Conservation (phyloP, 2,888 invertebrate species). For the Dolomedes plantarius region DNA sequence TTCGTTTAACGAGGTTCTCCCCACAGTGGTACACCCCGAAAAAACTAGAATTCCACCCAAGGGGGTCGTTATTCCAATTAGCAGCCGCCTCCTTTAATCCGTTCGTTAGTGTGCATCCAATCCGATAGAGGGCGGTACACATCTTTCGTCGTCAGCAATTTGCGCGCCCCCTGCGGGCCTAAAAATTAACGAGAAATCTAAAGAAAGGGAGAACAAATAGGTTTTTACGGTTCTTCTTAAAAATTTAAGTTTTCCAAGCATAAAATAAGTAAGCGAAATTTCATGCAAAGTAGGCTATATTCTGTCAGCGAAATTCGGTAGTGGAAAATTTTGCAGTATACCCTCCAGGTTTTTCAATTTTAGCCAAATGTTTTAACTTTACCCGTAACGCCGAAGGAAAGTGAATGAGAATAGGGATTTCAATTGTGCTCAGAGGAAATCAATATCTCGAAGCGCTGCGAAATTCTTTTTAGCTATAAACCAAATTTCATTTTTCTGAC, state of each 20-base stretch:
- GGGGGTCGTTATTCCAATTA: conserved; percentile 68
- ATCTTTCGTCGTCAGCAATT: conserved; percentile 50
- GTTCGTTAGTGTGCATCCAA: conserved; percentile 34
- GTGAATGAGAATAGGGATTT: neutral
- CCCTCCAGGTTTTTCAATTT: conserved; percentile 14
- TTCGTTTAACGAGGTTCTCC: conserved; percentile 12
- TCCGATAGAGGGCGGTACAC: conserved; percentile 53
- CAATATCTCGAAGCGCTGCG: neutral
- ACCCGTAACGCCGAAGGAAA: neutral
- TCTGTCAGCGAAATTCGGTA: neutral
- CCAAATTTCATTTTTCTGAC: conserved; percentile 2
- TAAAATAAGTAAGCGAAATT: neutral
- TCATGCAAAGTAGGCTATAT: conserved; percentile 5
- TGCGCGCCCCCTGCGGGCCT: conserved; percentile 34
- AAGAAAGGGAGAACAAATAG: conserved; percentile 10
- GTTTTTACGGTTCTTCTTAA: neutral
- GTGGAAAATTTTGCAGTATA: neutral
- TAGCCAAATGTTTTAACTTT: conserved; percentile 16
- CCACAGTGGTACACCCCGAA: conserved; percentile 30
- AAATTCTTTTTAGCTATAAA: neutral
- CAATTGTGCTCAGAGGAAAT: neutral
- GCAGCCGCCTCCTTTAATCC: conserved; percentile 11
- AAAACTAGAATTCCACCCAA: conserved; percentile 42
- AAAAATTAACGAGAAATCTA: conserved; percentile 58
- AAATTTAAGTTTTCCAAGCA: conserved; percentile 13